Conservation (phyloP, 2,113 vertebrate species). For the Chrysemys picta region DNA sequence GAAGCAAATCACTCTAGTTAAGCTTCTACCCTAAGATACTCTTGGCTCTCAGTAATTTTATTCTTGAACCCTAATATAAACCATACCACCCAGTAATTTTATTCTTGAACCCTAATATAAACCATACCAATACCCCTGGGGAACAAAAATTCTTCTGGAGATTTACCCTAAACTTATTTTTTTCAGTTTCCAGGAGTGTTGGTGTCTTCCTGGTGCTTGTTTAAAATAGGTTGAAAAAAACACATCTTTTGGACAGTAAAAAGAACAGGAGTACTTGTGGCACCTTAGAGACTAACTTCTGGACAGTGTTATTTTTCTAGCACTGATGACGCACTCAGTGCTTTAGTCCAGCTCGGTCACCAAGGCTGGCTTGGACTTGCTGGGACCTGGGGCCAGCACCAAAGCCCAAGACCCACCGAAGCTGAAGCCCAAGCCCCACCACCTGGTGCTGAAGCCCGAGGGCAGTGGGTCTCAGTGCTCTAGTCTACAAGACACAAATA, state of each 20-base stretch:
- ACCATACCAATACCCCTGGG: background rate
- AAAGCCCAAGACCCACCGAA: too few relatives aligned
- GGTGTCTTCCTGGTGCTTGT: background rate
- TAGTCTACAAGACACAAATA: background rate
- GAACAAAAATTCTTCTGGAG: background rate
- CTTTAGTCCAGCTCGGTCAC: background rate
- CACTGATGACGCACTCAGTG: background rate
- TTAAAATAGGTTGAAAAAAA: background rate
- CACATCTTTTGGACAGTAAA: too few relatives aligned
- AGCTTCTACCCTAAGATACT: background rate
- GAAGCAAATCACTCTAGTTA: background rate
- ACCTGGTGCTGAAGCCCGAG: too few relatives aligned
- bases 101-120: background rate
- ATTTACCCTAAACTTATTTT: background rate
- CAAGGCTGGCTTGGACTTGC: too few relatives aligned
- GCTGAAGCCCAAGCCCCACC: too few relatives aligned
- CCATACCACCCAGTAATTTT: background rate
- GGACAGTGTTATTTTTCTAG: background rate
- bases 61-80: background rate
- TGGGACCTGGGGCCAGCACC: too few relatives aligned
- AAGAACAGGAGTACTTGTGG: too few relatives aligned
- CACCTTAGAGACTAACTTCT: too few relatives aligned
- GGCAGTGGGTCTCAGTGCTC: too few relatives aligned
- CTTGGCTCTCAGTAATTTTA: background rate
- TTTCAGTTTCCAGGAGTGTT: background rate